These are phyloP conservation scores for Anthopleura xanthogrammica DNA, from an alignment of 92 coral and sea anemone species.

Conservation along the genomic window DNA sequence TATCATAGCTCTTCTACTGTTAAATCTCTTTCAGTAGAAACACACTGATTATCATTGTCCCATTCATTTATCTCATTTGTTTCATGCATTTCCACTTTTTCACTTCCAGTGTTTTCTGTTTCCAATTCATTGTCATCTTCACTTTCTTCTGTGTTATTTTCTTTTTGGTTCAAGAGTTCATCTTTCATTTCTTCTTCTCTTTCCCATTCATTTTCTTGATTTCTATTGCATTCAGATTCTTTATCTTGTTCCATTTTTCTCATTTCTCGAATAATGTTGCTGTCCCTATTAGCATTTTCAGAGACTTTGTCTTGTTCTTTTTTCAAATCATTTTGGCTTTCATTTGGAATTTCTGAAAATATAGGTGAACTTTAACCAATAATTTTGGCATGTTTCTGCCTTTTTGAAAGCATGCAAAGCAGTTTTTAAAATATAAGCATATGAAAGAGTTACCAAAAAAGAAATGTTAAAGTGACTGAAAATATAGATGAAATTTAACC, in stretches of 20 bases:
- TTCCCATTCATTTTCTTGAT: neutral
- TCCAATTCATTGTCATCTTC: neutral
- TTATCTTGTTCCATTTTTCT: neutral
- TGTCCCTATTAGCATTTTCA: neutral
- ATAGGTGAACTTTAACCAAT: too few relatives aligned
- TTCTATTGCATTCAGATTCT: neutral
- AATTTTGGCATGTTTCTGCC: neutral
- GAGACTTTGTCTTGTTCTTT: neutral
- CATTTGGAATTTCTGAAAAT: neutral
- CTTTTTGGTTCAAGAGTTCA: neutral
- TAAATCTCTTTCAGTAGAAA: neutral
- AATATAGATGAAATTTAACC: too few relatives aligned
- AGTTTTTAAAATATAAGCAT: too few relatives aligned
- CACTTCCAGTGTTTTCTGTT: neutral
- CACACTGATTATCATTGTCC: neutral
- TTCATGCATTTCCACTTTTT: neutral
- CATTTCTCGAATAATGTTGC: neutral
- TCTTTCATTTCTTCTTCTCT: neutral
- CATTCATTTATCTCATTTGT: neutral
- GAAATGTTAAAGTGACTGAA: too few relatives aligned
- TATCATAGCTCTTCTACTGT: neutral
- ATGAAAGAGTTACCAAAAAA: too few relatives aligned
- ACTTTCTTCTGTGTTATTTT: neutral
- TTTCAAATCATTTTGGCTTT: neutral
- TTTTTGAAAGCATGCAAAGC: neutral